phyloP scores from a whole-genome alignment of 2,113 vertebrate genomes.

The Procapra przewalskii region DNA sequence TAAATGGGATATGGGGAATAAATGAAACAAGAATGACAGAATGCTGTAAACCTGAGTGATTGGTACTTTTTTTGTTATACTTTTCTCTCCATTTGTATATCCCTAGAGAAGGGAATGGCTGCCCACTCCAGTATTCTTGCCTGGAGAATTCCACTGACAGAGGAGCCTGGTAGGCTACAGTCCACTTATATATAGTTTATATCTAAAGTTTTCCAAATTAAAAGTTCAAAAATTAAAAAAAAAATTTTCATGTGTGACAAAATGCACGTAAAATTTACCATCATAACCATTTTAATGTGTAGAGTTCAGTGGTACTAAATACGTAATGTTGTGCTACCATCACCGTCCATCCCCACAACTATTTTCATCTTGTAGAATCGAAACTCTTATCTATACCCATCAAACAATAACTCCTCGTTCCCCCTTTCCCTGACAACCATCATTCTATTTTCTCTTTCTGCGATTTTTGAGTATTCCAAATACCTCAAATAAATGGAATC shows the following conservation, averaged over 20 bases:
- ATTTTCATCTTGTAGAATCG: neutral
- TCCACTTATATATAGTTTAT: neutral
- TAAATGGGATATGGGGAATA: neutral
- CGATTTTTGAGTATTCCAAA: neutral
- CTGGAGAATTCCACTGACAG: neutral
- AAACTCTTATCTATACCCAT: neutral
- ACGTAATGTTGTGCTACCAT: neutral
- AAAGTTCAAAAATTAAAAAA: neutral
- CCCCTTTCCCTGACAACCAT: neutral
- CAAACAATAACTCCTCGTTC: neutral
- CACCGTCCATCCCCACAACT: neutral
- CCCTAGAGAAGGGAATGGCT: neutral
- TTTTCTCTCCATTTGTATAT: neutral
- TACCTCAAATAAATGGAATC: neutral
- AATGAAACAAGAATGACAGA: neutral
- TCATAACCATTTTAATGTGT: neutral
- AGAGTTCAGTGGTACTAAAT: neutral
- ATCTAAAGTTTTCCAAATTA: neutral
- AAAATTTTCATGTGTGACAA: neutral
- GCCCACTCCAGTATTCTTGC: neutral
- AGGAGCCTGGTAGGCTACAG: neutral
- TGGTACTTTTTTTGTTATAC: neutral
- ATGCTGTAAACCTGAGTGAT: neutral
- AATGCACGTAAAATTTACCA: neutral
- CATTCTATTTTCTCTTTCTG: neutral